Evolutionary conservation across 2,888 invertebrate species (phyloP).

Genomic region (Apamea epomidion): DNA sequence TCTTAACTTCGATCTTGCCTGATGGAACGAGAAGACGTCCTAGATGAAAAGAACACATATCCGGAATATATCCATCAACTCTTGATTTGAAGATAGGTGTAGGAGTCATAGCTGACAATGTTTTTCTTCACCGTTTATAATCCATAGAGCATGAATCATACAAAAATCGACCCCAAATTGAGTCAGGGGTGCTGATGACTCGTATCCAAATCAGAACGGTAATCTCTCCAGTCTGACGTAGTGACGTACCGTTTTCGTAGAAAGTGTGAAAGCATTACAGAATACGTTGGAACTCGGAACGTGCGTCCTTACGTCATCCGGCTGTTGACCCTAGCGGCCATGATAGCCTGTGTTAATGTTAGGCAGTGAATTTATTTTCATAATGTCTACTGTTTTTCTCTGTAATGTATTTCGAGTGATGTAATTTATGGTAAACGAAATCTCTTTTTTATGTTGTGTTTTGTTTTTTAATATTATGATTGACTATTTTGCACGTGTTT

Average conservation of each 20-base stretch:
- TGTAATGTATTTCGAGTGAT: constrained; percentile 17
- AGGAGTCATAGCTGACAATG: background rate
- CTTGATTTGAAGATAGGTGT: background rate
- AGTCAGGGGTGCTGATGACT: constrained; percentile 44
- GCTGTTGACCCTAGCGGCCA: constrained; percentile 63
- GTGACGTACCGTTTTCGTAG: constrained; percentile 68
- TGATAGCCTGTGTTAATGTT: constrained; percentile 64
- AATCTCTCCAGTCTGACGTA: constrained; percentile 45
- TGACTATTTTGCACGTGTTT: background rate
- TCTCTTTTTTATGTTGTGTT: constrained; percentile 20
- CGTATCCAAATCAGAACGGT: constrained; percentile 37
- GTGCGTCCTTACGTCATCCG: constrained; percentile 66
- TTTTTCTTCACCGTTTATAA: background rate
- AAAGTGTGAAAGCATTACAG: constrained; percentile 71
- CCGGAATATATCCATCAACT: background rate
- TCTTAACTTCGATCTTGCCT: background rate
- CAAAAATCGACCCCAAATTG: constrained; percentile 9
- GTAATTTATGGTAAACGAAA: constrained; percentile 36
- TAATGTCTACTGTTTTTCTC: constrained; percentile 38
- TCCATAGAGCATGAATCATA: constrained; percentile 24
- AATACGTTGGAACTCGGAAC: constrained; percentile 59
- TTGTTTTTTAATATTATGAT: background rate
- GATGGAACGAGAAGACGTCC: background rate
- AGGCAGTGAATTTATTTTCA: constrained; percentile 60
- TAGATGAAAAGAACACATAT: background rate